Evolutionary conservation across 2,888 invertebrate genomes (phyloP), one percentile per base, ranked within the genome.

Genomic region (Protophormia terraenovae): DNA sequence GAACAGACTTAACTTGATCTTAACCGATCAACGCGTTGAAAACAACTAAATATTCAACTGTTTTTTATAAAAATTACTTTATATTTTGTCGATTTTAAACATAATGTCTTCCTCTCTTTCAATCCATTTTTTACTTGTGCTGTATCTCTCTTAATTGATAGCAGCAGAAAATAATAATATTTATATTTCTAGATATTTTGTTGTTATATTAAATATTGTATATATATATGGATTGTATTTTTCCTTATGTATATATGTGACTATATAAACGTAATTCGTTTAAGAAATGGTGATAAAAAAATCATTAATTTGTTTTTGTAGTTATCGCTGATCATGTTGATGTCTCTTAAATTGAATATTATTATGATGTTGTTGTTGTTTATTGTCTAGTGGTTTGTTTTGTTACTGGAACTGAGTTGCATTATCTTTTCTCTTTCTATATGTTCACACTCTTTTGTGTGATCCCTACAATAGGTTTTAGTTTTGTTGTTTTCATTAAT

Each of bases 31-130:
- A 67, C 79, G 71, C 75, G 27, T 76, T 72, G 66, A 83, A 83
- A 86, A 79, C 83, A 83, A 86, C 86, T 86, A 81, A 85, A 64
- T 32, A 82, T 62, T 69, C 50, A 62, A 69, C 67, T 41, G 77
- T 12, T 80, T 50, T 73, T 66, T 58, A 55, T 32, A 14, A 50
- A 50, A 75, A 29, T 72, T 32, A 64, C 12, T 64, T 60, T 35
- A 58, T 45, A 35, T 58, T n/a, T 50, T 64, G 53, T 71, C 24
- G 22, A 53, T 64, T 47, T 55, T 7, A 79, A 29, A 60, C 50
- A 35, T 62, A 38, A 19, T 14, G 66, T 6, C 12, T 55, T 47
- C 35, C 50, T 53, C 64, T 38, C 62, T 47, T 5, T 53, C 29
- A 22, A 10, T 53, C 16, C 14, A 22, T 8, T 2, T 27, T 50